Base-by-base conservation (phyloP, 2,888 invertebrate species). In the Tenthredo distinguenda region DNA sequence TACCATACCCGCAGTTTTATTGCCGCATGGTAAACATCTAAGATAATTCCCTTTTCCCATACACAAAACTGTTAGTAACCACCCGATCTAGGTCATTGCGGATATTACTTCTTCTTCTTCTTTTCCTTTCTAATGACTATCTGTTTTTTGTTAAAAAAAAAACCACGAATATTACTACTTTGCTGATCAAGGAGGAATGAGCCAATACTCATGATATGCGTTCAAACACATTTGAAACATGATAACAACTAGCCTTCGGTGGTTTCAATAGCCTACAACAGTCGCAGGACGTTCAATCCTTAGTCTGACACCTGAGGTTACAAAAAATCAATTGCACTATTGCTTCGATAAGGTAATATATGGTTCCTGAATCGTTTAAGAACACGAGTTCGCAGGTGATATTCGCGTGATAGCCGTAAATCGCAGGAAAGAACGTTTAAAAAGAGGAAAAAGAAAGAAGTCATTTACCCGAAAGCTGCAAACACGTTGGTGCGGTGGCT, bases 11-110 rank as follows among this genome's bases (percentile, higher is more conserved):
- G 47, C 37, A 21, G 62, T 77, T 81, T 85, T 85, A 85, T 85
- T 85, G 79, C 85, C 81, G 71, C 37, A 47, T 47, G 79, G 85
- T 50, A 85, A 85, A 85, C 71, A 85, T 68, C 9, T 21, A 12
- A 81, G 85, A 85, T 85, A 82, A 85, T 85, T 71, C 71, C 81
- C 65, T 71, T 83, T 83, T 83, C 31, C 31, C n/a, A 5, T 68
- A 26, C 31, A n/a, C 21, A 58, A 62, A 31, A 37, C 62, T 43
- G 15, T 72, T 34, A 6, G 26, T 43, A 71, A 26, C 31, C 47
- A 72, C 26, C 21, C 40, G 34, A 68, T 71, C 71, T 71, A 34
- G 43, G 72, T 26, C 68, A 43, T 37, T 58, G 7, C 34, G n/a
- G 2, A 26, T 26, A n/a, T 26, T 34, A 47, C 43, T 26, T 26